These are phyloP conservation scores for Clitarchus hookeri DNA, from an alignment of 2,888 invertebrate genomes.

Conservation along the genomic window DNA sequence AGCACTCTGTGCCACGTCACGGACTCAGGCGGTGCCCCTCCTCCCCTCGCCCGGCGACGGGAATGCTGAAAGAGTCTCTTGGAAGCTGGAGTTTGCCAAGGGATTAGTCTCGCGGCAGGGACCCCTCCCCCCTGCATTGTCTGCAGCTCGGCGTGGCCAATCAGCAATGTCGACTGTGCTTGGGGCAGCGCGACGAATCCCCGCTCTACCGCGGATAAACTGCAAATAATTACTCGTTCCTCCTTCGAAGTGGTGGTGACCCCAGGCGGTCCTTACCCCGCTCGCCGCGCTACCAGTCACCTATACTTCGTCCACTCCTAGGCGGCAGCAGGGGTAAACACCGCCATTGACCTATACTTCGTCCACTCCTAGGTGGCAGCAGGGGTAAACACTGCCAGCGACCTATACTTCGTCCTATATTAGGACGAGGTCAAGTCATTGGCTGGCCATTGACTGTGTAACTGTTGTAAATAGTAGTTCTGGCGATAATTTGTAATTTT, in stretches of 20 bases:
- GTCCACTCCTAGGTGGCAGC: no score
- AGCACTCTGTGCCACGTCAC: no score
- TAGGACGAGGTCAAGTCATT: no score
- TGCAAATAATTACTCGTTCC: not conserved
- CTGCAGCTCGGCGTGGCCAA: constrained; percentile 23
- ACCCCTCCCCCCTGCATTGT: constrained; percentile 20
- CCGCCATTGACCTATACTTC: no score
- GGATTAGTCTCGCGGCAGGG: not conserved
- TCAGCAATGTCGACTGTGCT: not conserved
- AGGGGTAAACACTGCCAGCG: no score
- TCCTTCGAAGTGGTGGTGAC: not conserved
- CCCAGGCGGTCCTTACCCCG: not conserved
- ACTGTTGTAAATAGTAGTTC: no score
- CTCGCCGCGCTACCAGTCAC: not conserved
- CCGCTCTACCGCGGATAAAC: not conserved
- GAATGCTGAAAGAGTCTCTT: not conserved
- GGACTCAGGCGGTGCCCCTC: no score
- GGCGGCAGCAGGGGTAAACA: no score
- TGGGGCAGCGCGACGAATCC: not conserved
- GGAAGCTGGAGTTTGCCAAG: not conserved
- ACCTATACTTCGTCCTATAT: no score
- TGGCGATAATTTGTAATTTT: no score
- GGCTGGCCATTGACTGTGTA: no score
- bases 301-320: no score
- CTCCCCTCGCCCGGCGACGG: not conserved